Evolutionary conservation across 2,113 vertebrate species (phyloP).

Genomic region (Myiagra hebetior): DNA sequence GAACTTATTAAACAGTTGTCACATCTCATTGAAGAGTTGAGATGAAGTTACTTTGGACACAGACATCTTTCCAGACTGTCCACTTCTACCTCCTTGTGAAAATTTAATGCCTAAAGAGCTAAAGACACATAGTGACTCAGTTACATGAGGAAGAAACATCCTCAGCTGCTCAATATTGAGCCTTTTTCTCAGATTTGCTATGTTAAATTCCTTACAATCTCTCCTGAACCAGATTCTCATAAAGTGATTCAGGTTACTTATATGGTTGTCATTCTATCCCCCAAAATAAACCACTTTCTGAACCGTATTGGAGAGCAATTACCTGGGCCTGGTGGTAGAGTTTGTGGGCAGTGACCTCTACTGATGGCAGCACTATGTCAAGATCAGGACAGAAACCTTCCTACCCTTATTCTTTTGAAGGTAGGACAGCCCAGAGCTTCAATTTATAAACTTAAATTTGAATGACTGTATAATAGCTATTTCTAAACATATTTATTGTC

Average conservation of each 20-base stretch:
- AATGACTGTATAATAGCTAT: background rate
- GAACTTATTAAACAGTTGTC: background rate
- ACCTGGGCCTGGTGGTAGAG: background rate
- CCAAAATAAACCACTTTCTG: background rate
- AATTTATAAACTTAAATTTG: background rate
- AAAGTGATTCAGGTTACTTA: background rate
- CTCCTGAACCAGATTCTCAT: background rate
- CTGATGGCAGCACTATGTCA: background rate
- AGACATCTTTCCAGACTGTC: background rate
- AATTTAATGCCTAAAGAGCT: background rate
- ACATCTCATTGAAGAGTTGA: background rate
- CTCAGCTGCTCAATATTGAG: background rate
- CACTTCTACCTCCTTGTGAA: background rate
- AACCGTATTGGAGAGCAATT: background rate
- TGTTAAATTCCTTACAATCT: background rate
- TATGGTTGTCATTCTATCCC: background rate
- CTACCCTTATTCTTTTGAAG: background rate
- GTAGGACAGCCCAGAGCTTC: background rate
- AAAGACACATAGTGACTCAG: background rate
- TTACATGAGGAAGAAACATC: background rate
- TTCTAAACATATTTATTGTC: background rate
- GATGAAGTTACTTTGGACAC: background rate
- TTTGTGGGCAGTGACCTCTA: background rate
- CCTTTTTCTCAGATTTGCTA: background rate
- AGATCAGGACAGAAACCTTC: background rate